Base-by-base conservation (phyloP, 53 echinoderm and acorn worm genomes). In the Stichopus horrens region DNA sequence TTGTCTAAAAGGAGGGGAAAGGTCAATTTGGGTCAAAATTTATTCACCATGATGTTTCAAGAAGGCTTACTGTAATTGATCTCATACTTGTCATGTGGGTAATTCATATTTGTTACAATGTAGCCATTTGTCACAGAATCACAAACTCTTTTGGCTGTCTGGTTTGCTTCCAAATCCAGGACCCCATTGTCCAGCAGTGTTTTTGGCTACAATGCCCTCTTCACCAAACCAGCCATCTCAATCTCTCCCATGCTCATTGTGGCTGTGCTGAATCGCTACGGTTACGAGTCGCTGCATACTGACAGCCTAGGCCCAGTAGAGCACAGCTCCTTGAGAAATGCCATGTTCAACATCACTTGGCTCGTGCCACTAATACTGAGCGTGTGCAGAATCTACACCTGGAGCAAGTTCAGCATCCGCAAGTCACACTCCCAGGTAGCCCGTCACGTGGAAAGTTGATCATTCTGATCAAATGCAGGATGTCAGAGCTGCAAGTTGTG, bases 141-240 rank as follows among this genome's bases (percentile, higher is more conserved):
- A 37, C 2, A 2, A 2, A 37, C 1, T 37, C 37, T 37, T 37
- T 37, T 37, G 37, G 37, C 37, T 37, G 0, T 37, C 37, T 37
- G 37, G 37, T 37, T 37, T 37, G 37, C 37, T 37, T 37, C 37
- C 2, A 0, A 37, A 71, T n/a, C n/a, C 91, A 98, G 98, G 76
- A 90, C 89, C 59, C 99, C 99, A 52, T 79, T 99, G 51, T 99
- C 99, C 18, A 96, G 96, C 54, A 96, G 93, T 76, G 96, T 99
- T 63, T 99, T 96, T 88, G 99, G 94, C 9, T 95, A 94, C 94
- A 99, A 99, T 66, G 99, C 99, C 9, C 88, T 99, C 54, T 99
- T 99, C 88, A 99, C 99, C 74, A 99, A 99, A 74, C 93, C 99
- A 23, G 99, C 99, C 7, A 66, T 86, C 58, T 99, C 99, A 22